A percentile compares a stretch with the other conserved stretches of the same genome.
Evolutionary conservation across 2,888 invertebrate species (phyloP).

Genomic region (Macrophya alboannulata): DNA sequence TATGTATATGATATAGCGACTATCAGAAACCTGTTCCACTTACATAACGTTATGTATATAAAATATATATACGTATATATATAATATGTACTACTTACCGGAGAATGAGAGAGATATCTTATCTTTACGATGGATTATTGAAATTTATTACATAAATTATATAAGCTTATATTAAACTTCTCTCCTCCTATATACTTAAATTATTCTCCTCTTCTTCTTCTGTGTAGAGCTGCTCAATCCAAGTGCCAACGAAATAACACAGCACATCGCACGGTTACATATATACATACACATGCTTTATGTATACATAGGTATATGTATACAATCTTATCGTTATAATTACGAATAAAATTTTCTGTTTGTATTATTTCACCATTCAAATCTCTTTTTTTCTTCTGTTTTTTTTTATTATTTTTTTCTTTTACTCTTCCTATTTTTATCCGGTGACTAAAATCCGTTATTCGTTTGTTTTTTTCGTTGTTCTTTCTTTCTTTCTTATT

Average conservation of each 20-base stretch:
- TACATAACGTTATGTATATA: not conserved
- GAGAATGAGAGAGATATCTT: constrained; percentile 10
- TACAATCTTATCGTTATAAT: not conserved
- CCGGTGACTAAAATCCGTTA: not conserved
- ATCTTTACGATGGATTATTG: constrained; percentile 37
- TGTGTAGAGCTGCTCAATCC: not conserved
- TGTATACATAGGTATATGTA: no score
- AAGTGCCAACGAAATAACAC: constrained; percentile 11
- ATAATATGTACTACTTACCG: not conserved
- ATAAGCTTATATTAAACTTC: not conserved
- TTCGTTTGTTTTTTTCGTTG: not conserved
- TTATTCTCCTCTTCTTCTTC: not conserved
- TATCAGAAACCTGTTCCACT: constrained; percentile 38
- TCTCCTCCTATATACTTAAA: not conserved
- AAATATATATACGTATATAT: no score
- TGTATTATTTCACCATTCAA: no score
- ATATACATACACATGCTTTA: no score
- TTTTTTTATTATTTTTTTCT: not conserved
- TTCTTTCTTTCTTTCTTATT: constrained; percentile 2
- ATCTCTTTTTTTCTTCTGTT: not conserved
- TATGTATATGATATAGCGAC: not conserved
- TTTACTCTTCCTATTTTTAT: not conserved
- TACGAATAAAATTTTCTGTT: no score
- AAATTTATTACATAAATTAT: constrained; percentile 45
- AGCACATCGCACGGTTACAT: not conserved